Evolutionary conservation across 2,113 vertebrate species (phyloP).

Genomic region (Leiothrix lutea): DNA sequence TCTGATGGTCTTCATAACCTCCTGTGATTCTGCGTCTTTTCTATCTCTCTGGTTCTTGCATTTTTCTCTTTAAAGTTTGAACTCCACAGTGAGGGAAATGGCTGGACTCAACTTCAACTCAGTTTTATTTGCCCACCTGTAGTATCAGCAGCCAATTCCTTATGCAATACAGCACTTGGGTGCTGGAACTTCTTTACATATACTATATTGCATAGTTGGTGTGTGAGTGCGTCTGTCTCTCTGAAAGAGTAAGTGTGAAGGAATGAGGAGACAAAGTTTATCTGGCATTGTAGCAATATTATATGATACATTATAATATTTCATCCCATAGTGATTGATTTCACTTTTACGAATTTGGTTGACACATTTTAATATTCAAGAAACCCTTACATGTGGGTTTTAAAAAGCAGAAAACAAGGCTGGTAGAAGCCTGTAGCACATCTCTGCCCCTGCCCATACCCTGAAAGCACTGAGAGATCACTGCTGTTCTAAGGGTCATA

Average conservation of each 20-base stretch:
- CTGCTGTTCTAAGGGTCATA: neutral
- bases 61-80: neutral
- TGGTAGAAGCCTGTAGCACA: neutral
- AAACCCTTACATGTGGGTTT: neutral
- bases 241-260: neutral
- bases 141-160: neutral
- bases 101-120: neutral
- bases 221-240: neutral
- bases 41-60: neutral
- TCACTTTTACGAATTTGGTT: neutral
- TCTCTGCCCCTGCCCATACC: neutral
- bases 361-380: neutral
- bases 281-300: constrained; percentile 35
- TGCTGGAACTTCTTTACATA: neutral
- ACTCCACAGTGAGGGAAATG: neutral
- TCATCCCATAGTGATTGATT: neutral
- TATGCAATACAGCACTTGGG: neutral
- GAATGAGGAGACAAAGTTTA: neutral
- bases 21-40: neutral
- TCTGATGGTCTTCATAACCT: constrained; percentile 11
- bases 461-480: neutral
- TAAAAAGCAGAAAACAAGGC: neutral
- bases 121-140: neutral
- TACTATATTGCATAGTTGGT: neutral
- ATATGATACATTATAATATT: neutral